Percentiles rank a stretch among this genome's conserved stretches.
Evolutionary conservation across 2,888 invertebrate species (phyloP).

Genomic region (Didymodactylos carnosus): DNA sequence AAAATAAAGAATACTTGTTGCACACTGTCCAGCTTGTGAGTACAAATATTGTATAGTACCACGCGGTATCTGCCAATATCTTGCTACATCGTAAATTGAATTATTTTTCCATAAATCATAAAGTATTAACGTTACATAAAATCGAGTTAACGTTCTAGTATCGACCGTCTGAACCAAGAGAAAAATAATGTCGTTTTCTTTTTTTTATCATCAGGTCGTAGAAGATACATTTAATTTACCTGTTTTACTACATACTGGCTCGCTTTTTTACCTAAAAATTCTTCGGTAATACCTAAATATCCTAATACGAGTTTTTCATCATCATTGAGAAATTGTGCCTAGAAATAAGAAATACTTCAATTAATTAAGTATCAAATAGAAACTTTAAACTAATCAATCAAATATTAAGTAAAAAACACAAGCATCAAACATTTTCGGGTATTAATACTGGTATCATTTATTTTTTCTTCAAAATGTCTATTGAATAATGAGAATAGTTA

Average conservation of each 20-base stretch:
- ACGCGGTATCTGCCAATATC: conserved; percentile 42
- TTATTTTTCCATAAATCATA: neutral
- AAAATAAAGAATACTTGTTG: conserved; percentile 36
- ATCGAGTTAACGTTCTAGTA: neutral
- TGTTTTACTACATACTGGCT: neutral
- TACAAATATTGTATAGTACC: conserved; percentile 37
- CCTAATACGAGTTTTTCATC: neutral
- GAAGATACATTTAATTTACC: too few species aligned
- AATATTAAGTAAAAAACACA: too few species aligned
- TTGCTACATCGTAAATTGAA: conserved; percentile 38
- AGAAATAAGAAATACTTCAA: too few species aligned
- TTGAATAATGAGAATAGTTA: too few species aligned
- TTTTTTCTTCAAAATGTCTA: too few species aligned
- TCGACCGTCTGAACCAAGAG: neutral
- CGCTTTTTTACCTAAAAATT: neutral
- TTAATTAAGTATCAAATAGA: too few species aligned
- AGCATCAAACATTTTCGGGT: too few species aligned
- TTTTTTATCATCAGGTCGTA: neutral
- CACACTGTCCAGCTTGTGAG: neutral
- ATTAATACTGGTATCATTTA: too few species aligned
- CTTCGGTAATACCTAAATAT: neutral
- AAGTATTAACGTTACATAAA: neutral
- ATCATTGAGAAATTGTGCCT: too few species aligned
- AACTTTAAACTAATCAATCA: too few species aligned
- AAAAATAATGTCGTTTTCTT: neutral